Conservation (phyloP, 2,797 vertebrate genomes). For the Nasua narica region DNA sequence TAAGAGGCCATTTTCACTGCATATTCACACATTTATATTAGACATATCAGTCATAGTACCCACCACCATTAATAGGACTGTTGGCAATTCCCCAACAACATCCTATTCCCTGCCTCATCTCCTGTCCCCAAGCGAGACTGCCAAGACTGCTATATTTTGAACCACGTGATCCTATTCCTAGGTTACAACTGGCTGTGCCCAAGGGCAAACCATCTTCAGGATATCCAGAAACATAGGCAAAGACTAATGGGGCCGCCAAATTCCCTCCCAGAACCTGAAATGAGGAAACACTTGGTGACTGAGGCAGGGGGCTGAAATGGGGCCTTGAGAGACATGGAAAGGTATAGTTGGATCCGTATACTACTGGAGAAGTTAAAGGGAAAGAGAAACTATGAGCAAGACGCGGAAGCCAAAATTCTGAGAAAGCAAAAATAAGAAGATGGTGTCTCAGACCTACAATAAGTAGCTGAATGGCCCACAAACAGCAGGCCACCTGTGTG, state of each 20-base stretch:
- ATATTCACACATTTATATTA: not conserved
- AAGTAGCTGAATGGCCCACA: not conserved
- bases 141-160: not conserved
- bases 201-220: not conserved
- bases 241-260: not conserved
- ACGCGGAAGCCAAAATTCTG: not conserved
- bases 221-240: not conserved
- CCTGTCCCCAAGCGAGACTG: not conserved
- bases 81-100: not conserved
- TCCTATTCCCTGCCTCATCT: not conserved
- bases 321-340: not conserved
- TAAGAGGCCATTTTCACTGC: not conserved
- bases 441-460: not conserved
- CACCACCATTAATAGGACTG: not conserved
- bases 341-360: not conserved
- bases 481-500: not conserved
- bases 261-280: not conserved
- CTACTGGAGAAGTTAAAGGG: not conserved
- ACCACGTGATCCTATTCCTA: not conserved
- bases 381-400: constrained; percentile 21
- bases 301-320: not conserved
- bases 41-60: not conserved
- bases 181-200: not conserved
- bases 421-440: not conserved
- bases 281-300: not conserved